Base-by-base conservation (phyloP, 2,113 vertebrate species). In the Rhodinocichla rosea region DNA sequence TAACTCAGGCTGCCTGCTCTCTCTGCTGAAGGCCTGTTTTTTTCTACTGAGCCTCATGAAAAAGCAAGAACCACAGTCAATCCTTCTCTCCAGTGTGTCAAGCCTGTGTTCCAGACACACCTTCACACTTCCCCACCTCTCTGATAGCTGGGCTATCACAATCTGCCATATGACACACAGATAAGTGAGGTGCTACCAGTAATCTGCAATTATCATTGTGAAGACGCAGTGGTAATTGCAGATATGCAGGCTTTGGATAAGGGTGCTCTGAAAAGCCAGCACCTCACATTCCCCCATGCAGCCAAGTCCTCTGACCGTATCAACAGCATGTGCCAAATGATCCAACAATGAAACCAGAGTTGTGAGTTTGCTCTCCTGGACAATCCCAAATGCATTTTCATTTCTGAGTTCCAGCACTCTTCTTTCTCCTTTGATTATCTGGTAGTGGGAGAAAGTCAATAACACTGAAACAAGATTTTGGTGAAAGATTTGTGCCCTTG, bases 211-310 rank as follows among this genome's bases (percentile, higher is more conserved):
- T 52, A 52, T 16, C 50, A 17, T 17, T 28, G 27, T 52, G 50
- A 69, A 50, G 35, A 42, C 33, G 19, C 23, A 21, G 2, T 3
- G 26, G 19, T 17, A 59, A 50, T 55, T 22, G 44, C 30, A 59
- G 42, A 75, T 22, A 7, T 13, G 40, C 8, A 27, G 28, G 42
- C 23, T 92, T 92, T 55, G 26, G 11, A 5, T 20, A 21, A 89
- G 11, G 27, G 14, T 64, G 32, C 9, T 23, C 49, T 35, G 45
- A 11, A 16, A 49, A 64, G 19, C 23, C 63, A 83, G 13, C 21
- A n/a, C 20, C 59, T 26, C 44, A 13, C 16, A 15, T 24, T 16
- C 16, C 27, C 27, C 4, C 0, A 0, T 7, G 13, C 5, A 79
- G 47, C 10, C 42, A 20, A 49, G 5, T 1, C 8, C 35, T 87